Evolutionary conservation across 1,140 invertebrate genomes (phyloP), one percentile per base, ranked within the genome.

Genomic region (Aphaenogaster rudis): DNA sequence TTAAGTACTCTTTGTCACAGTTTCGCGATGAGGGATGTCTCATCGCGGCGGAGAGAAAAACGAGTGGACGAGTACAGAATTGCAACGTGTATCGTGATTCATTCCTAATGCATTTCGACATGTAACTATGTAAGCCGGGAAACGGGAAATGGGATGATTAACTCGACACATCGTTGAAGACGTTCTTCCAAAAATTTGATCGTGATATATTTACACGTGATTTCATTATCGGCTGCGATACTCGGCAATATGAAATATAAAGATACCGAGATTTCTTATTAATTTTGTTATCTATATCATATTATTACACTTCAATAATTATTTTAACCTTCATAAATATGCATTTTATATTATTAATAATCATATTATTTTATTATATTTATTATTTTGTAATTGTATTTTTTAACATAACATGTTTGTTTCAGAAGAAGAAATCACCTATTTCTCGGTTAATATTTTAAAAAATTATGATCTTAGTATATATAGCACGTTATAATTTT

Each of bases 11-110:
- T 57, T 52, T 81, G 66, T 81, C 79, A 71, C 39, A 71, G 50
- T 71, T 81, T 71, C 9, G 64, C 21, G 15, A 42, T 9, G 15
- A 59, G 21, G 15, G 9, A 81, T 42, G 33, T 57, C 50, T 81
- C 64, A 59, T 33, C 50, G 13, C 6, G 39, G n/a, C 13, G 21
- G 15, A 71, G 21, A 57, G 50, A 57, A 36, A 81, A 57, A 59
- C 39, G 21, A 57, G 13, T 57, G 71, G 64, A 81, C 64, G 6
- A 42, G 66, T 48, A 69, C 6, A 21, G 15, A 81, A 81, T 71
- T 71, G 50, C 50, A 79, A 50, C 17, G 50, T 74, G 50, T 39
- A 69, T 71, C 48, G 79, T 81, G 79, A 81, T 71, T 81, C 79
- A 81, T 81, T 71, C 36, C 39, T 59, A 57, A 69, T 69, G 36